A percentile compares a stretch with the other conserved stretches of the same genome.
Conservation (phyloP, 2,113 vertebrate genomes). For the Glareola pratincola region DNA sequence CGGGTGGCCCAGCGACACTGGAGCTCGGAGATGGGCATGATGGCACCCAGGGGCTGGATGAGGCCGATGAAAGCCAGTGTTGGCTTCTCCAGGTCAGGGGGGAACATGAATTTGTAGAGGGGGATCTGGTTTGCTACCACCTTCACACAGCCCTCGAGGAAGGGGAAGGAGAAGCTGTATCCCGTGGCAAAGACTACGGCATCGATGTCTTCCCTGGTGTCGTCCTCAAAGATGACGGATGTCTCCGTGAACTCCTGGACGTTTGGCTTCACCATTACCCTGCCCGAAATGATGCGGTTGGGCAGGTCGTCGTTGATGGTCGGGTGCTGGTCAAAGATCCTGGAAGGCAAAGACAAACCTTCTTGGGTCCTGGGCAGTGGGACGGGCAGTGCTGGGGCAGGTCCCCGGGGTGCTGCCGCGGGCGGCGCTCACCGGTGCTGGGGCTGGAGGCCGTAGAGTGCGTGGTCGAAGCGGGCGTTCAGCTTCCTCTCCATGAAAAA, state of each 20-base stretch:
- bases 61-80: slow-evolving; percentile 85
- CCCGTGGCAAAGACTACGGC: slow-evolving; percentile 88
- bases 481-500: background rate
- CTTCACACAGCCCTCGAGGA: slow-evolving; percentile 74
- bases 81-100: slow-evolving; percentile 73
- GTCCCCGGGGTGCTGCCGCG: accelerated
- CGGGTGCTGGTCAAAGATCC: slow-evolving; percentile 63
- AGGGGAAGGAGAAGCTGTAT: slow-evolving; percentile 81
- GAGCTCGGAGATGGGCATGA: slow-evolving; percentile 83
- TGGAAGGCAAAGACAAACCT: background rate
- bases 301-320: slow-evolving; percentile 84
- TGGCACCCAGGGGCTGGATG: slow-evolving; percentile 75
- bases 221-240: slow-evolving; percentile 83
- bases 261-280: slow-evolving; percentile 78
- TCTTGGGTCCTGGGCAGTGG: accelerated
- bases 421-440: background rate
- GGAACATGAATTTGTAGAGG: slow-evolving; percentile 85
- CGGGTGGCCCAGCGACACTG: slow-evolving; percentile 85
- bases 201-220: slow-evolving; percentile 82
- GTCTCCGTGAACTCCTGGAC: slow-evolving; percentile 77
- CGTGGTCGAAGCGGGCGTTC: background rate
- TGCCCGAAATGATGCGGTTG: slow-evolving; percentile 79
- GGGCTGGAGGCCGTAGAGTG: background rate
- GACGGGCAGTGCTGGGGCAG: background rate
- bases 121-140: slow-evolving; percentile 72